Evolutionary conservation across 2,888 invertebrate species (phyloP), one percentile per base, ranked within the genome.

Genomic region (Chrysotoxum bicinctum): DNA sequence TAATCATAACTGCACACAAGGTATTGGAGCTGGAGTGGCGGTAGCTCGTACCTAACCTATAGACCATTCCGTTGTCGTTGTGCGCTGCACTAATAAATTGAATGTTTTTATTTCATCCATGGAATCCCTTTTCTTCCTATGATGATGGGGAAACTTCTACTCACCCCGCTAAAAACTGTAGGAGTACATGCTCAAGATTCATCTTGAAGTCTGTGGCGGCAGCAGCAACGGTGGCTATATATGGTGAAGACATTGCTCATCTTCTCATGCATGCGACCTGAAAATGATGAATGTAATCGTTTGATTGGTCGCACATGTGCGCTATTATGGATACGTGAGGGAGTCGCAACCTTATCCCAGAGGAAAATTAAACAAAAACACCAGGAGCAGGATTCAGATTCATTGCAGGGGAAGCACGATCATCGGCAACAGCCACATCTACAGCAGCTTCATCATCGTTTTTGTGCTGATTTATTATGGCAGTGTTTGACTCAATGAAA

Each of bases 281-380:
- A 26, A 50, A 68, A 85, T 81, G 85, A 85, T 85, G 76, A 85
- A 85, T 81, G 85, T 81, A 77, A 81, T 68, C 76, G 73, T 85
- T 81, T 85, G 85, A 85, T 85, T 85, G 85, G 85, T 85, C 81
- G 85, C 85, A 85, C 85, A 85, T 85, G 85, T 85, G 85, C 85
- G 64, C 81, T 80, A 70, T 78, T 69, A 82, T 68, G 50, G 37
- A 70, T 14, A 52, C 30, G 69, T 56, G 69, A 81, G 79, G 79
- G 70, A 84, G 69, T 66, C 37, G 14, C 75, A 48, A 30, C 45
- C 32, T 48, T 45, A 32, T 50, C 19, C 19, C 30, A n/a, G 1
- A 40, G 6, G 7, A 60, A 60, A 60, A 21, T 40, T 60, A 60
- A 40, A 50, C 5, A 48, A 21, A 40, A 26, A 52, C 32, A 37